phyloP scores from a whole-genome alignment of 2,113 vertebrate genomes.

The Fulica atra region DNA sequence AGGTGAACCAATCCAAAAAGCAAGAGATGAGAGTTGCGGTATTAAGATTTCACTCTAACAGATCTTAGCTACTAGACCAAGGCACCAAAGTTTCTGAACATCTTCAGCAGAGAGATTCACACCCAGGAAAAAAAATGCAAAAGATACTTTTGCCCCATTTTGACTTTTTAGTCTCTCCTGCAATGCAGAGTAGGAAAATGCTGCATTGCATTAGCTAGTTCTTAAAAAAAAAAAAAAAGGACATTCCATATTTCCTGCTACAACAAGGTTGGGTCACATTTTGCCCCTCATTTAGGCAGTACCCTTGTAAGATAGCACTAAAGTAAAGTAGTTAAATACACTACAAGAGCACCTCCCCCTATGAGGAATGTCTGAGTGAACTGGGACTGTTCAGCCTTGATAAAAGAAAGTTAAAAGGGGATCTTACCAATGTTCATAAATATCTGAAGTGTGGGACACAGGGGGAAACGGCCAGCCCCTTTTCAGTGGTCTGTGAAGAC shows the following conservation, averaged over 20 bases:
- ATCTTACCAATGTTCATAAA: too few relatives aligned
- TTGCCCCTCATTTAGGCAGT: not conserved
- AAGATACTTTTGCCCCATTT: not conserved
- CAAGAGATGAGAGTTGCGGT: not conserved
- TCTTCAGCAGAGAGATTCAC: not conserved
- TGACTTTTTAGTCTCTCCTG: not conserved
- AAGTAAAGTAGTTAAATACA: not conserved
- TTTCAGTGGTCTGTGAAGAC: too few relatives aligned
- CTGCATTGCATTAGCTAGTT: not conserved
- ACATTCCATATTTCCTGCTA: not conserved
- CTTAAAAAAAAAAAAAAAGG: not conserved
- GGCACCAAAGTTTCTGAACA: not conserved
- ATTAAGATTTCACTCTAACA: not conserved
- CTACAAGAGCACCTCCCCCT: too few relatives aligned
- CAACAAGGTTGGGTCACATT: not conserved
- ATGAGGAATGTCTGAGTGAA: too few relatives aligned
- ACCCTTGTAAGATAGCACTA: not conserved
- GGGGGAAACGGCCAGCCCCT: too few relatives aligned
- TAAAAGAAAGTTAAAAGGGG: too few relatives aligned
- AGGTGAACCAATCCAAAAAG: not conserved
- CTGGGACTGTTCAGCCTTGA: too few relatives aligned
- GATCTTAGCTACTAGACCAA: not conserved
- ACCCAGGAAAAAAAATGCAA: not conserved
- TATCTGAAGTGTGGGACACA: too few relatives aligned
- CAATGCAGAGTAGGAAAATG: not conserved